These are phyloP conservation scores for Thinocorus orbignyianus DNA, from an alignment of 2,113 vertebrate genomes.

Conservation along the genomic window DNA sequence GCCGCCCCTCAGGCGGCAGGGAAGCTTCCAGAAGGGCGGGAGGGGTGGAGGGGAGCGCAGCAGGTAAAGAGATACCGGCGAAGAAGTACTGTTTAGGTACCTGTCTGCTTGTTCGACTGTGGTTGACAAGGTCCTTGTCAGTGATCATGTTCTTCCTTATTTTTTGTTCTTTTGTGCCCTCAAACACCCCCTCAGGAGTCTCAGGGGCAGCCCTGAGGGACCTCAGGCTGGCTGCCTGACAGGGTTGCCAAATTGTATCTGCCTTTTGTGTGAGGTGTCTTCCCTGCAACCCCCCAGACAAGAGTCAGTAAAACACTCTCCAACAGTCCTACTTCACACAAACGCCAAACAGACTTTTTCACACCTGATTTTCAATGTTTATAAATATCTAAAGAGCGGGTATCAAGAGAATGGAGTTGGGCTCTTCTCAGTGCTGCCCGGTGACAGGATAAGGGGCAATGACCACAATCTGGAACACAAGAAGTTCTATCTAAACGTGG, in stretches of 20 bases:
- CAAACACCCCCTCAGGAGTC: accelerated
- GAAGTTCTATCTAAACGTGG: not conserved
- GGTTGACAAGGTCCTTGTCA: accelerated
- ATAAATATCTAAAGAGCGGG: not conserved
- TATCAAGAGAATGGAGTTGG: not conserved
- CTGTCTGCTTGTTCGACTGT: accelerated
- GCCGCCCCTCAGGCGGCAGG: accelerated
- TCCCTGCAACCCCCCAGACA: not conserved
- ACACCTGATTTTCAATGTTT: accelerated
- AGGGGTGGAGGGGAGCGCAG: not conserved
- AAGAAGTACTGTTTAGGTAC: accelerated
- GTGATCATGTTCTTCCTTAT: accelerated
- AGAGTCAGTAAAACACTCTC: accelerated
- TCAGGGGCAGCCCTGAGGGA: accelerated
- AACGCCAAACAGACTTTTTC: accelerated
- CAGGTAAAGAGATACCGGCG: accelerated
- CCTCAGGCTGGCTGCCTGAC: accelerated
- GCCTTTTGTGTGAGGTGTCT: accelerated
- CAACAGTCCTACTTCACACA: accelerated
- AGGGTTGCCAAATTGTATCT: accelerated
- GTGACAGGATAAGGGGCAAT: not conserved
- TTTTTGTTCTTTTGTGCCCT: accelerated
- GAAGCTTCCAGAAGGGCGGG: not conserved
- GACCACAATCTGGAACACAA: not conserved
- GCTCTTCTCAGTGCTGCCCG: not conserved